Evolutionary conservation across 2,113 vertebrate species (phyloP).

Genomic region (Xiphophorus couchianus): DNA sequence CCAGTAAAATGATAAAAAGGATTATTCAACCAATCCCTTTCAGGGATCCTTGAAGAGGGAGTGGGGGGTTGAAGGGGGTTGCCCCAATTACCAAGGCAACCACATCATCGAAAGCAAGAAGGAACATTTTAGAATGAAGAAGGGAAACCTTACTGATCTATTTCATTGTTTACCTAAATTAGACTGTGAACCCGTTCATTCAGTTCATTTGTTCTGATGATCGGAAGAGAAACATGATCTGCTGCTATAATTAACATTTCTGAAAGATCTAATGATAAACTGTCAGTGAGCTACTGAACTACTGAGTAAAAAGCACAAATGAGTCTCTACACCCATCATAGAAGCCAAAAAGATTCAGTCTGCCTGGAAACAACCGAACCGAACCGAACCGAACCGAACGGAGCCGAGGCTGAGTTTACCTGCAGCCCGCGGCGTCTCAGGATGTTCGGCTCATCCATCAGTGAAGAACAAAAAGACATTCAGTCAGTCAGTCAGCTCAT

Average conservation of each 20-base stretch:
- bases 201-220: background rate
- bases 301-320: background rate
- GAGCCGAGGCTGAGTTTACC: conserved; percentile 52
- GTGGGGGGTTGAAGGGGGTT: background rate
- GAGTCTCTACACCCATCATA: background rate
- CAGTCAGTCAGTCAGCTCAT: conserved; percentile 50
- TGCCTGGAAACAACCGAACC: conserved; percentile 32
- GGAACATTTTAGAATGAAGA: conserved; percentile 28
- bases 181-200: background rate
- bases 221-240: background rate
- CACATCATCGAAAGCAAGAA: conserved; percentile 29
- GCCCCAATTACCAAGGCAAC: conserved; percentile 67
- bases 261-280: background rate
- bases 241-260: background rate
- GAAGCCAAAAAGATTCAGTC: background rate
- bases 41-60: background rate
- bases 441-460: conserved; percentile 80
- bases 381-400: background rate
- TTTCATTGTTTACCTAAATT: background rate
- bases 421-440: conserved; percentile 79
- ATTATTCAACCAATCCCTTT: conserved; percentile 40
- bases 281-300: background rate
- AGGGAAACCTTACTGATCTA: conserved; percentile 9
- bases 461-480: conserved; percentile 11
- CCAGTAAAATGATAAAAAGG: conserved; percentile 32